These are phyloP conservation scores for Lepas anatifera DNA, from an alignment of 2,888 invertebrate species.

Conservation along the genomic window DNA sequence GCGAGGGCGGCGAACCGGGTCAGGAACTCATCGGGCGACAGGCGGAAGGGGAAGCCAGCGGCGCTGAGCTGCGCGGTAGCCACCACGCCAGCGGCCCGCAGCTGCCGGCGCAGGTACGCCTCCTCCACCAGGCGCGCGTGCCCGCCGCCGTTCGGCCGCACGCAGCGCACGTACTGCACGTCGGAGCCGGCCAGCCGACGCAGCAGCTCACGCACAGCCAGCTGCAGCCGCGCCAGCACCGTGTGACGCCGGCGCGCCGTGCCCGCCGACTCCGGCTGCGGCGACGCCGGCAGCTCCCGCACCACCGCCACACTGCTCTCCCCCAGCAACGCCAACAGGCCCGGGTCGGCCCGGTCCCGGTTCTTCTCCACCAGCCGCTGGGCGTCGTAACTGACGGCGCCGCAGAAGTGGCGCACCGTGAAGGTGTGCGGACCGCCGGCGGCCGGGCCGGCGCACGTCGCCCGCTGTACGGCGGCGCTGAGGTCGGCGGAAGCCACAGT, in stretches of 20 bases:
- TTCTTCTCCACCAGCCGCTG: conserved; percentile 67
- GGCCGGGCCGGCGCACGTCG: not conserved
- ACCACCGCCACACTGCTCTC: not conserved
- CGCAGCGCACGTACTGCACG: conserved; percentile 6
- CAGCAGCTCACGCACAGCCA: not conserved
- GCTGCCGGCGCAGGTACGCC: not conserved
- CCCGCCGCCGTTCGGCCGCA: not conserved
- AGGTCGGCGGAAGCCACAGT: not conserved
- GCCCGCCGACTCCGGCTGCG: not conserved
- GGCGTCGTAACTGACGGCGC: conserved; percentile 62
- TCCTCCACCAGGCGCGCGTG: not conserved
- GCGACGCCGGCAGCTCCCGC: not conserved
- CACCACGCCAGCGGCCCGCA: conserved; percentile 6
- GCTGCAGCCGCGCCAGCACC: conserved; percentile 10
- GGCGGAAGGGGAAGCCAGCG: not conserved
- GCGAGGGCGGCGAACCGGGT: not conserved
- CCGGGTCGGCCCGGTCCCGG: conserved; percentile 18
- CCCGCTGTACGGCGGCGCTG: not conserved
- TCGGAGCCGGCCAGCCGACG: not conserved
- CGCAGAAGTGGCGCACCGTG: conserved; percentile 64
- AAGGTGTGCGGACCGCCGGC: conserved; percentile 34
- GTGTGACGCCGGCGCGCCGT: conserved; percentile 2
- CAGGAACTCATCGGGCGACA: not conserved
- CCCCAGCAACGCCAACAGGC: not conserved
- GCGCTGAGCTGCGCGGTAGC: conserved; percentile 1